A percentile compares a stretch with the other conserved stretches of the same genome.
Conservation (phyloP, 1,140 invertebrate species). For the Theocolax elegans region DNA sequence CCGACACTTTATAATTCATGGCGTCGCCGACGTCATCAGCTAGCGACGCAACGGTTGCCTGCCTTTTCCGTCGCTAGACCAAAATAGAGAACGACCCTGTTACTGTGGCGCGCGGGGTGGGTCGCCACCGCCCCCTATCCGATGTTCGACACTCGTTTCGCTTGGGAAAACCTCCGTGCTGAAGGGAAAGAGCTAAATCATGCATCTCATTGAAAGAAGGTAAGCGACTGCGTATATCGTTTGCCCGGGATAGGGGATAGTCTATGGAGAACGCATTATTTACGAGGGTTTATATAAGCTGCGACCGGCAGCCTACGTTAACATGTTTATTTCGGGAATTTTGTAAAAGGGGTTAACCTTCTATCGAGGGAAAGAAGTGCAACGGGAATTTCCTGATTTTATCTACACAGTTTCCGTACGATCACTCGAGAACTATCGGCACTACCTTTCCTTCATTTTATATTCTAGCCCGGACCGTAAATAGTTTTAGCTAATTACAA, state of each 20-base stretch:
- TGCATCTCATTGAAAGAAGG: constrained; percentile 57
- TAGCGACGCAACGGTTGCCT: constrained; percentile 52
- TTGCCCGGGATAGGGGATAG: background rate
- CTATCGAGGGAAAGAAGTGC: background rate
- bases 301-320: background rate
- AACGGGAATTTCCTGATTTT: too few relatives aligned
- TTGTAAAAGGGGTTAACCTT: background rate
- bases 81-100: constrained; percentile 51
- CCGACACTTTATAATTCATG: constrained; percentile 66
- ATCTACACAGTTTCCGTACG: too few relatives aligned
- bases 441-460: too few relatives aligned
- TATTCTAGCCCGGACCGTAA: too few relatives aligned
- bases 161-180: constrained; percentile 41
- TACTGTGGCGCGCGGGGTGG: constrained; percentile 42
- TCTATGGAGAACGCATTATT: constrained; percentile 19
- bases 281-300: constrained; percentile 24
- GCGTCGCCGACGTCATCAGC: constrained; percentile 56
- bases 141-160: constrained; percentile 49
- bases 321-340: constrained; percentile 3
- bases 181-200: constrained; percentile 61
- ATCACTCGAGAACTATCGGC: too few relatives aligned
- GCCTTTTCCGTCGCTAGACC: constrained; percentile 20
- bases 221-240: background rate
- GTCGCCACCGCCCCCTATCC: too few relatives aligned
- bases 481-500: too few relatives aligned